Evolutionary conservation across 2,888 invertebrate genomes (phyloP), one percentile per base, ranked within the genome.

Genomic region (Caenorhabditis uteleia): DNA sequence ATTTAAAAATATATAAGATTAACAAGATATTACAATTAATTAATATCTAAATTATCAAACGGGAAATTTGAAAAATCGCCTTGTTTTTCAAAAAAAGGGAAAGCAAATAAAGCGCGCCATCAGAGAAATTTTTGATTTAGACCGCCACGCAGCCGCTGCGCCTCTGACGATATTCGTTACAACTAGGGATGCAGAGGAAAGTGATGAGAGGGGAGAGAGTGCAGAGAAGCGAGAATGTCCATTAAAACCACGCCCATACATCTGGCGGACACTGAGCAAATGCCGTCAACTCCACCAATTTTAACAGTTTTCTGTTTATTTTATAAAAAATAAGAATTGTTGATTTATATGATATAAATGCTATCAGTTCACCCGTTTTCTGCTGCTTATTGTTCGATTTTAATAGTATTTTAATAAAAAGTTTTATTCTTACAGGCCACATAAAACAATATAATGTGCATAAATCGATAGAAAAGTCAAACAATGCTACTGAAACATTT

Each of bases 61-160:
- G n/a, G n/a, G n/a, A n/a, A n/a, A n/a, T n/a, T n/a, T n/a, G n/a
- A n/a, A n/a, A n/a, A n/a, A n/a, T n/a, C n/a, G n/a, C n/a, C n/a
- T n/a, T n/a, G n/a, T n/a, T n/a, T 2, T 43, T n/a, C 7, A 16
- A 5, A 26, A 43, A 43, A 43, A 43, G 27, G 16, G 42, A 27
- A 43, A 43, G 27, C 27, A 43, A 27, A 43, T 27, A 26, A n/a
- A 12, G 16, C 14, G 42, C 42, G 26, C 23, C n/a, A 51, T 31
- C 18, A 31, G 34, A 47, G 53, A 53, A 50, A 43, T 38, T 54
- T 49, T 42, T 33, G 51, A 46, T 18, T 31, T 10, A 27, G 42
- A 46, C n/a, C 56, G 62, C 62, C 33, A 51, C 62, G 62, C 56
- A 36, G 23, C 40, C 62, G 62, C 62, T n/a, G 5, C 51, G 62